Base-by-base conservation (phyloP, 2,113 vertebrate genomes). In the Charadrius vociferus region DNA sequence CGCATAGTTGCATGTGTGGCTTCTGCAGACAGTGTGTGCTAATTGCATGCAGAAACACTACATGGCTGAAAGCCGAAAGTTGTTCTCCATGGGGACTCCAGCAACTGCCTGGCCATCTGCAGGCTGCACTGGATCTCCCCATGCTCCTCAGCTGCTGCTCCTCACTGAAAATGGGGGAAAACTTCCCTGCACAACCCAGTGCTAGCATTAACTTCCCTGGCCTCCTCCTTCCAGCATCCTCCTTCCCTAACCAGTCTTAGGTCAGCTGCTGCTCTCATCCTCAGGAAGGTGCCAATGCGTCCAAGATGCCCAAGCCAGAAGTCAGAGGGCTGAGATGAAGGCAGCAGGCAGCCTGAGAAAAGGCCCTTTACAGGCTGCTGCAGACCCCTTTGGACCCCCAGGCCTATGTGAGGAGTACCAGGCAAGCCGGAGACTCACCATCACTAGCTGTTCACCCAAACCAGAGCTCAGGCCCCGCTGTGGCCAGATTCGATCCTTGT, bases 401-500 rank as follows among this genome's bases (percentile, higher is more conserved):
- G 17, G 37, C 17, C 82, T 14, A 53, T 0, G 0, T 2, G 6
- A 78, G 39, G 14, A 71, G 16, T 41, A 32, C 15, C 1, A 2
- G 12, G 16, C 12, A 67, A 82, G n/a, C 56, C 1, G 0, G 63
- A 53, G 29, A n/a, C 23, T 58, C 32, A 8, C 6, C 30, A 1
- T 19, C 39, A 45, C 58, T 2, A 9, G 10, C 22, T 59, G 20
- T 12, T 92, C 20, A 77, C 16, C 24, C 63, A 65, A 41, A 65
- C 6, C 7, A 59, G 58, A 77, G 11, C 41, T 72, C 70, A 56
- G 70, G 16, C n/a, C 17, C 24, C 6, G 1, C 39, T 61, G 24
- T 0, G 0, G 37, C 7, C 2, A 4, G 26, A 63, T 74, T 81
- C 0, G 0, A 21, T 34, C 22, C 32, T 59, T 1, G 3, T 83